A percentile compares a stretch with the other conserved stretches of the same genome.
These are phyloP conservation scores for Aphelocoma californica DNA, from an alignment of 2,797 vertebrate species.

Conservation along the genomic window DNA sequence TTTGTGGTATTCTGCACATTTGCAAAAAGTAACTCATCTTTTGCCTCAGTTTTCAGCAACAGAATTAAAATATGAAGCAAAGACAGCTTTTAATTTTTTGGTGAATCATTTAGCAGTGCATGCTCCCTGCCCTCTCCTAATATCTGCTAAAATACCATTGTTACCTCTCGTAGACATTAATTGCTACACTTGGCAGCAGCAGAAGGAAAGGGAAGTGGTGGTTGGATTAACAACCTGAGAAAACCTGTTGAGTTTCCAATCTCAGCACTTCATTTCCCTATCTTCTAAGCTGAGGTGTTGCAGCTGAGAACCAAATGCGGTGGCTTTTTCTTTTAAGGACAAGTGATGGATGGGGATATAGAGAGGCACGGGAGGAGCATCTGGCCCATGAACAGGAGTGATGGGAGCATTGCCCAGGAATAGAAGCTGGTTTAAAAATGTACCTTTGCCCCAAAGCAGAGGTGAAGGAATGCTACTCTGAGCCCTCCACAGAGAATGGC, in stretches of 20 bases:
- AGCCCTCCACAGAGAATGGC: not conserved
- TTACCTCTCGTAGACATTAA: not conserved
- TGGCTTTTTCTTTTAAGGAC: not conserved
- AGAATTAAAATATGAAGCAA: not conserved
- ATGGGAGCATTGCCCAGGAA: not conserved
- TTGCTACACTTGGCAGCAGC: not conserved
- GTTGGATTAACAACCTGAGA: not conserved
- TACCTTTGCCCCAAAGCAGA: not conserved
- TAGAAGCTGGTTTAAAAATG: not conserved
- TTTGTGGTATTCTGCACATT: not conserved
- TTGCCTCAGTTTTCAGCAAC: not conserved
- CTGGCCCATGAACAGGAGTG: not conserved
- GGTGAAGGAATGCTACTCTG: not conserved
- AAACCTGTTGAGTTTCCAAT: not conserved
- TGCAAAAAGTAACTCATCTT: not conserved
- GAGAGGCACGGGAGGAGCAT: not conserved
- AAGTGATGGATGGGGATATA: not conserved
- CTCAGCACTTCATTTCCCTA: not conserved
- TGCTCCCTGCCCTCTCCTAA: not conserved
- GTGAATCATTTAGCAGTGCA: not conserved
- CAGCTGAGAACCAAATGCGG: not conserved
- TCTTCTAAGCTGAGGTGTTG: not conserved
- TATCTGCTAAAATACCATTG: not conserved
- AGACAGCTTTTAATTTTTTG: not conserved
- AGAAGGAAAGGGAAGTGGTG: not conserved